A percentile compares a stretch with the other conserved stretches of the same genome.
These are phyloP conservation scores for Salminus brasiliensis DNA, from an alignment of 2,113 vertebrate genomes.

Conservation along the genomic window DNA sequence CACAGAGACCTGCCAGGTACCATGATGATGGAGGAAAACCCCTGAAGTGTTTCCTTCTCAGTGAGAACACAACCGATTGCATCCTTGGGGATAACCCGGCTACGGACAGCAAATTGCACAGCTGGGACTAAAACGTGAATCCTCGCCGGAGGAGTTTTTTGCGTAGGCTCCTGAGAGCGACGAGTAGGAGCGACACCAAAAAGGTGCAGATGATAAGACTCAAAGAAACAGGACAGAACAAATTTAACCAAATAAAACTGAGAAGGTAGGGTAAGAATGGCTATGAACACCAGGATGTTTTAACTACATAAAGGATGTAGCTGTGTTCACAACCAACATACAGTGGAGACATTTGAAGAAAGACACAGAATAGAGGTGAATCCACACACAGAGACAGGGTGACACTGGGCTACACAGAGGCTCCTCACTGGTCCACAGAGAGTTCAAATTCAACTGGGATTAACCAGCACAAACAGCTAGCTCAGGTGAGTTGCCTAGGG, in stretches of 20 bases:
- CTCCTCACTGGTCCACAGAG: slow-evolving; percentile 55
- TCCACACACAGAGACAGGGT: slow-evolving; percentile 49
- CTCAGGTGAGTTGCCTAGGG: slow-evolving; percentile 42
- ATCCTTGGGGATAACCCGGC: slow-evolving; percentile 3
- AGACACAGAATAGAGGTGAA: slow-evolving; percentile 51
- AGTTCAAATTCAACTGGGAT: slow-evolving; percentile 37
- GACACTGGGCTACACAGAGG: slow-evolving; percentile 48
- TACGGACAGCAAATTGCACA: slow-evolving; percentile 11
- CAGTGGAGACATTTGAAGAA: slow-evolving; percentile 45
- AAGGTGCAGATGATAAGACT: neutral
- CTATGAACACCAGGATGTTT: neutral
- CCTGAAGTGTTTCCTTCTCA: slow-evolving; percentile 1
- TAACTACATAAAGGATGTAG: slow-evolving; percentile 23
- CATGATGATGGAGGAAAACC: neutral
- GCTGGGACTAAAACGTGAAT: slow-evolving; percentile 7
- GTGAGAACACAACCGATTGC: neutral
- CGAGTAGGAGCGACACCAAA: neutral
- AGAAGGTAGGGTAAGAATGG: slow-evolving; percentile 9
- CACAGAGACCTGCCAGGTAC: neutral
- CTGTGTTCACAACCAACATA: slow-evolving; percentile 28
- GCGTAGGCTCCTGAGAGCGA: neutral
- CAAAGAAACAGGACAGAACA: too few relatives aligned
- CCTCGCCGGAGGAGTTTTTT: neutral
- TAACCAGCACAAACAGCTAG: slow-evolving; percentile 30
- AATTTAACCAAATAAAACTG: neutral